Percentiles rank a stretch among this genome's conserved stretches.
Conservation (phyloP, 1,140 invertebrate species). For the Atta cephalotes region DNA sequence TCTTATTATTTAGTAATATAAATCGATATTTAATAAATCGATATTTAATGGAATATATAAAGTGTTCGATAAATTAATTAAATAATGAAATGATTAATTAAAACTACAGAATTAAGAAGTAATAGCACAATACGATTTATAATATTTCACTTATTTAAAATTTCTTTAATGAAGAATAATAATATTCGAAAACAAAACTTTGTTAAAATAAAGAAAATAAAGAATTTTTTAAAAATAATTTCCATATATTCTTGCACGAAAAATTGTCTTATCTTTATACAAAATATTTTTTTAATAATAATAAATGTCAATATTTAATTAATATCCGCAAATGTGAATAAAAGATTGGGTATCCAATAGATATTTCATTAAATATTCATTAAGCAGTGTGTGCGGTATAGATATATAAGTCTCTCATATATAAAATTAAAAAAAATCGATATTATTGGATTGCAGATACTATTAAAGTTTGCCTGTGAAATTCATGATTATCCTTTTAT, state of each 20-base stretch:
- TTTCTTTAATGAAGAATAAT: not conserved
- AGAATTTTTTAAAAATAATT: not conserved
- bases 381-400: not conserved
- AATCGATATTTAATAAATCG: not conserved
- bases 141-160: not conserved
- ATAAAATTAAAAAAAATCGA: constrained; percentile 42
- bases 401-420: not conserved
- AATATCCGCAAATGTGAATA: constrained; percentile 19
- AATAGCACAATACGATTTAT: not conserved
- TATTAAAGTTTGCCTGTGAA: not conserved
- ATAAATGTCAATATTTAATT: constrained; percentile 15
- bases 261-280: not conserved
- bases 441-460: constrained; percentile 9
- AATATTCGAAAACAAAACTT: not conserved
- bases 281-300: not conserved
- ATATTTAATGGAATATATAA: not conserved
- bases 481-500: constrained; percentile 34
- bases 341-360: constrained; percentile 11
- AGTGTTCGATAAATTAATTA: not conserved
- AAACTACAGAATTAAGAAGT: not conserved
- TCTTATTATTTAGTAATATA: not conserved
- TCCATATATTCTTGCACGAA: not conserved
- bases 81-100: not conserved
- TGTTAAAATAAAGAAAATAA: not conserved
- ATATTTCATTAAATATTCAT: not conserved